Conservation (phyloP, 2,888 invertebrate genomes). For the Lasioglossum villosulum region DNA sequence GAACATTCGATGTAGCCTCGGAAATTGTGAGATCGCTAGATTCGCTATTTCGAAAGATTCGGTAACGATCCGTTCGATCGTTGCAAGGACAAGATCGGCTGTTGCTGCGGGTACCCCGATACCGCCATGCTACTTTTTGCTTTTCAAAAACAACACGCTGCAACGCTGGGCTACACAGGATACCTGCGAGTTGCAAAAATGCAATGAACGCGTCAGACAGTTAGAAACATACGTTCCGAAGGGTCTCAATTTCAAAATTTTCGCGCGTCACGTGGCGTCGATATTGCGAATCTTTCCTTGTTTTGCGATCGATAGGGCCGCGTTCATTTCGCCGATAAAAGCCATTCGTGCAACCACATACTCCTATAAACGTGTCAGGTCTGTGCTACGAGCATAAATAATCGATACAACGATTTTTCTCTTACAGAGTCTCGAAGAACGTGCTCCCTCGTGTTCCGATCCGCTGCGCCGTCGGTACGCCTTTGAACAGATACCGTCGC, state of each 20-base stretch:
- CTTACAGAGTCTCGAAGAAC: background rate
- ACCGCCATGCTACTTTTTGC: background rate
- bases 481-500: background rate
- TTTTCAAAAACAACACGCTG: background rate
- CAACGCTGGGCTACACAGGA: background rate
- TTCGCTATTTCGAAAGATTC: background rate
- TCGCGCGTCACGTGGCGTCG: background rate
- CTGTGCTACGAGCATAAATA: accelerated
- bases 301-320: background rate
- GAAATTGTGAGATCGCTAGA: background rate
- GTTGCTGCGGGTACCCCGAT: background rate
- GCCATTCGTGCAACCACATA: background rate
- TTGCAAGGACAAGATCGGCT: background rate
- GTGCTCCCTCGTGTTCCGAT: background rate
- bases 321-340: background rate
- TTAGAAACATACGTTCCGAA: background rate
- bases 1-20: background rate
- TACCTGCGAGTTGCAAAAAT: background rate
- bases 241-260: background rate
- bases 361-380: background rate
- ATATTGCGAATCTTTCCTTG: background rate
- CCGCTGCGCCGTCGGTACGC: background rate
- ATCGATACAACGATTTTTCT: background rate
- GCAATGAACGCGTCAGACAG: background rate
- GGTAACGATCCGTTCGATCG: background rate